phyloP scores from a whole-genome alignment of 2,888 invertebrate species.

The Melanophora roralis region DNA sequence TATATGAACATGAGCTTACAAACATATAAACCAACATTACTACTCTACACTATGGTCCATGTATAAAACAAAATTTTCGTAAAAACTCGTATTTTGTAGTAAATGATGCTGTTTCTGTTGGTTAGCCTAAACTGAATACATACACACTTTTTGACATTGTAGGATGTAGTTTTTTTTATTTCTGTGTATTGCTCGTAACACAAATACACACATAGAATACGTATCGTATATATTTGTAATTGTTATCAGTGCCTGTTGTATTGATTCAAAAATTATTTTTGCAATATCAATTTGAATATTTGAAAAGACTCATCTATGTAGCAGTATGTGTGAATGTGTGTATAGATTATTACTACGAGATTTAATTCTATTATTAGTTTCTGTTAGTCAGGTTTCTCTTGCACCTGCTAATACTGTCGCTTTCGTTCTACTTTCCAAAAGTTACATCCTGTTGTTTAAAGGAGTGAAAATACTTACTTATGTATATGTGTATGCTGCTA shows the following conservation, averaged over 20 bases:
- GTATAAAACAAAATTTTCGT: conserved; percentile 20
- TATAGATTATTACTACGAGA: not conserved
- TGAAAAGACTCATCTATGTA: not conserved
- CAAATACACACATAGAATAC: conserved; percentile 23
- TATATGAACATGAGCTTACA: no score
- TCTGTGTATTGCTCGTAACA: not conserved
- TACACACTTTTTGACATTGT: not conserved
- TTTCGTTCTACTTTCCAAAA: conserved; percentile 52
- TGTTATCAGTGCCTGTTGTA: conserved; percentile 14
- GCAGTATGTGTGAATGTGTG: not conserved
- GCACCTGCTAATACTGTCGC: conserved; percentile 49
- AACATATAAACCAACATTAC: no score
- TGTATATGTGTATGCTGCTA: no score
- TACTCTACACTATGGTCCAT: not conserved
- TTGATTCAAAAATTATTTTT: conserved; percentile 30
- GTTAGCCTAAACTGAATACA: conserved; percentile 40
- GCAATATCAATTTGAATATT: conserved; percentile 9
- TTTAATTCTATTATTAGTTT: not conserved
- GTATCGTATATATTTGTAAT: conserved; percentile 9
- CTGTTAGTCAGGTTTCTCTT: conserved; percentile 2
- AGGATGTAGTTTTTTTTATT: not conserved
- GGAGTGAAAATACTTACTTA: not conserved
- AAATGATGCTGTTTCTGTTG: conserved; percentile 53
- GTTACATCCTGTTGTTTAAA: conserved; percentile 22
- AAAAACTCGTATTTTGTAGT: conserved; percentile 50